Evolutionary conservation across 2,797 vertebrate species (phyloP), one percentile per base, ranked within the genome.

Genomic region (Dendrocincla tyrannina): DNA sequence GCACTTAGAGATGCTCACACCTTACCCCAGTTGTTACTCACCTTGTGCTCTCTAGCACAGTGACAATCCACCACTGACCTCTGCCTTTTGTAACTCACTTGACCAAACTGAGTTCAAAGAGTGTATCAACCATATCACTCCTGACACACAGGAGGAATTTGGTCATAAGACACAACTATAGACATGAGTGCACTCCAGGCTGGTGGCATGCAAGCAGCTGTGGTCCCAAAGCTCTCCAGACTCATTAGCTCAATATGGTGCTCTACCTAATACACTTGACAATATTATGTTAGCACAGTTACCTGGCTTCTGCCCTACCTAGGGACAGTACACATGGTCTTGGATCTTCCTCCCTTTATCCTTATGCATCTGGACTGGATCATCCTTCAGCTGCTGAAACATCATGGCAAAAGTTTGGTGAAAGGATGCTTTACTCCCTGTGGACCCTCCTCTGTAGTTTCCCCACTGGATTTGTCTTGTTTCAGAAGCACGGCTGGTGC

Each of bases 151-250:
- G 70, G 68, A 25, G 41, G 47, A 63, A 69, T 44, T 67, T 47
- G 60, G 42, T 55, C 6, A 1, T 7, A 59, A 70, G 47, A 41
- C 47, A 39, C 11, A 28, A 28, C 20, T 42, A 10, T 2, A 53
- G 35, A 67, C 18, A 18, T 52, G 19, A 0, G 1, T 0, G 0
- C 35, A 30, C 23, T 46, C 33, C 41, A 70, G 9, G 60, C 39
- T 47, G n/a, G 39, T 55, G 22, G 42, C 35, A 83, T 50, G 35
- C 18, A 63, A 90, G 37, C 33, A 89, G 28, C 25, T 1, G 0
- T 37, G 35, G 27, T 44, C 35, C 44, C 50, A 80, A 89, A 90
- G 35, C 62, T 81, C 58, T 91, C 44, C 49, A 72, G 77, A 41
- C 58, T 56, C 41, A 28, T 44, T 10, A 88, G 53, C n/a, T 80